Evolutionary conservation across 2,888 invertebrate genomes (phyloP).

Genomic region (Glaucopsyche alexis): DNA sequence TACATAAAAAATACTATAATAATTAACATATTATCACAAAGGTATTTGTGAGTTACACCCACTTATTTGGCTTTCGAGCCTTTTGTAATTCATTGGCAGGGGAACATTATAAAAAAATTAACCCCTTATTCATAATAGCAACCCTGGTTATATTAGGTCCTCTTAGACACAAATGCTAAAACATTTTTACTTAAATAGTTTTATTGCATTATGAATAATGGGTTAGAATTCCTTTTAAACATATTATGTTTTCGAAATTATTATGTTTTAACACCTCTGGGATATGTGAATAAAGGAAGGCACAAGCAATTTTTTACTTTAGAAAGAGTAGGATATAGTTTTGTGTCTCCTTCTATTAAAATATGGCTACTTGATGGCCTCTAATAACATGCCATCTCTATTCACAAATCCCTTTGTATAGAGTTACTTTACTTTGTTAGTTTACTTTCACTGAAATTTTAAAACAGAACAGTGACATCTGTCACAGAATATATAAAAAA

Average conservation of each 20-base stretch:
- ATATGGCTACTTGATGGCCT: not conserved
- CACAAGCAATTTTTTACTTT: not conserved
- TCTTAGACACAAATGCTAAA: not conserved
- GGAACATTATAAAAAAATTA: not conserved
- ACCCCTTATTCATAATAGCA: conserved; percentile 4
- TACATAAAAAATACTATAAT: conserved; percentile 26
- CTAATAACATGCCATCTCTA: not conserved
- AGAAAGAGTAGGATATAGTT: not conserved
- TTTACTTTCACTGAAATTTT: conserved; percentile 29
- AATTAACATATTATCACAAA: conserved; percentile 55
- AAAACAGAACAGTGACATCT: conserved; percentile 42
- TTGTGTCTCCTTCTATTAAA: not conserved
- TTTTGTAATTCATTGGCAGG: conserved; percentile 25
- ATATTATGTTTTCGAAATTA: conserved; percentile 2
- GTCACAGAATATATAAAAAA: conserved; percentile 43
- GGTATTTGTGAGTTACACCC: conserved; percentile 58
- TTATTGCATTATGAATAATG: not conserved
- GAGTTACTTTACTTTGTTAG: too few species aligned
- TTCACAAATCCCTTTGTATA: not conserved
- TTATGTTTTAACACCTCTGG: not conserved
- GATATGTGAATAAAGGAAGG: not conserved
- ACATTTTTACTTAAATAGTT: not conserved
- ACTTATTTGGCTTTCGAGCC: conserved; percentile 34
- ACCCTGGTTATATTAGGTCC: not conserved
- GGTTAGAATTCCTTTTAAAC: not conserved